Base-by-base conservation (phyloP, 2,797 vertebrate genomes). In the Ateles fusciceps region DNA sequence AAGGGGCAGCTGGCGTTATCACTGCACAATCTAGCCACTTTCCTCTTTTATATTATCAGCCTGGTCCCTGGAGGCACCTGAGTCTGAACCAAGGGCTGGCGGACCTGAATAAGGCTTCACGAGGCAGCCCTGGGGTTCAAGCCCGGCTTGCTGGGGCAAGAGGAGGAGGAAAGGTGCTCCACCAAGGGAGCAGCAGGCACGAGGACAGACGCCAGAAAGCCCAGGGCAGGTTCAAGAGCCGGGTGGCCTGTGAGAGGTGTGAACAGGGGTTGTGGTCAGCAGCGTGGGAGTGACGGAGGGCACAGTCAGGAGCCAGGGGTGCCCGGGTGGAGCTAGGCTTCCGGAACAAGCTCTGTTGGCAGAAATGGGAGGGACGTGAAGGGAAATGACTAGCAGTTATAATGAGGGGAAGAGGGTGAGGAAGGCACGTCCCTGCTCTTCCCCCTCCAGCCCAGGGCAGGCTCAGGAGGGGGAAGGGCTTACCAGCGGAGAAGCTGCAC, bases 1-100 rank as follows among this genome's bases (percentile, higher is more conserved):
- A 0, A 30, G 57, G 19, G 52, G 11, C 79, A 8, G 52, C n/a
- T 4, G 14, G 4, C 2, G 0, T 13, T 13, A 7, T 4, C 64
- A 8, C 4, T 4, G 5, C 4, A n/a, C 2, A 19, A 5, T 55
- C 81, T 5, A 1, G 48, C 52, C 33, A 0, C 46, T 2, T 4
- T 46, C n/a, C 30, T 21, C 7, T 13, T 4, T 1, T 1, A 0
- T 7, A 64, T 2, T 1, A 2, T 2, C 15, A 0, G 11, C 57
- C 15, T 11, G 79, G 46, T 36, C 74, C 85, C 48, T 14, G 36
- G 36, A 33, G 59, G 44, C 22, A 8, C 3, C 46, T 0, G 24
- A 22, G 39, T 19, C 6, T 13, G 48, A 28, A 28, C 57, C 14
- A 0, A 30, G 42, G 44, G 14, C 44, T 0, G 0, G n/a, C 10